Percentiles rank a stretch among this genome's conserved stretches.
These are phyloP conservation scores for Rhinogobius similis DNA, from an alignment of 2,113 vertebrate species.

Conservation along the genomic window DNA sequence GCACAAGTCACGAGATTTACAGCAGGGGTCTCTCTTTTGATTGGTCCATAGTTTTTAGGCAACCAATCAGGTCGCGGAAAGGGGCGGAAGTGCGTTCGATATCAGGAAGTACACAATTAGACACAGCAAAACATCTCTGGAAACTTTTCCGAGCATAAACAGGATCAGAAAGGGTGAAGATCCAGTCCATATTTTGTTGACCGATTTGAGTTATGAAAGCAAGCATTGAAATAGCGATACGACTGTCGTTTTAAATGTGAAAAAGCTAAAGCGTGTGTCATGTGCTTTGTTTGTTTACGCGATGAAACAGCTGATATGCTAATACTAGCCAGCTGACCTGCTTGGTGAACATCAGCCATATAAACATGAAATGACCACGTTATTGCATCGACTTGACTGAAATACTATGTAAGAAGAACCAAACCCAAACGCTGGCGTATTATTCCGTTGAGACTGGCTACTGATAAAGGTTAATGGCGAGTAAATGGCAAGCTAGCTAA, in stretches of 20 bases:
- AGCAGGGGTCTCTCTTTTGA: background rate
- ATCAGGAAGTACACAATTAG: constrained; percentile 33
- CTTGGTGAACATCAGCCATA: constrained; percentile 24
- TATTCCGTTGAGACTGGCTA: fast-evolving
- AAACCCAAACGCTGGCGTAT: background rate
- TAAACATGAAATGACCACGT: constrained; percentile 29
- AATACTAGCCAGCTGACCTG: constrained; percentile 42
- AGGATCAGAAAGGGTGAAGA: background rate
- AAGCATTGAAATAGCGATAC: background rate
- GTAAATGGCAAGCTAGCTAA: constrained; percentile 32
- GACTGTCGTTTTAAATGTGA: background rate
- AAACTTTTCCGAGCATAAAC: constrained; percentile 46
- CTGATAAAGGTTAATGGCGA: background rate
- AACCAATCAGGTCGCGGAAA: constrained; percentile 45
- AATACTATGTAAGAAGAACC: background rate
- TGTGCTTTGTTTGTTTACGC: constrained; percentile 62
- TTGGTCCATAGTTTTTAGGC: background rate
- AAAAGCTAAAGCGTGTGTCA: background rate
- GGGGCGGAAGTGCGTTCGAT: background rate
- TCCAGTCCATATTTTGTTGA: background rate
- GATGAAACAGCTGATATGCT: constrained; percentile 51
- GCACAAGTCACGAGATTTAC: background rate
- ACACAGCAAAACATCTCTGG: constrained; percentile 20
- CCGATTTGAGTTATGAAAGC: background rate
- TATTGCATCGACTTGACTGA: constrained; percentile 10